Conservation (phyloP, 2,113 vertebrate genomes). For the Empidonax traillii region DNA sequence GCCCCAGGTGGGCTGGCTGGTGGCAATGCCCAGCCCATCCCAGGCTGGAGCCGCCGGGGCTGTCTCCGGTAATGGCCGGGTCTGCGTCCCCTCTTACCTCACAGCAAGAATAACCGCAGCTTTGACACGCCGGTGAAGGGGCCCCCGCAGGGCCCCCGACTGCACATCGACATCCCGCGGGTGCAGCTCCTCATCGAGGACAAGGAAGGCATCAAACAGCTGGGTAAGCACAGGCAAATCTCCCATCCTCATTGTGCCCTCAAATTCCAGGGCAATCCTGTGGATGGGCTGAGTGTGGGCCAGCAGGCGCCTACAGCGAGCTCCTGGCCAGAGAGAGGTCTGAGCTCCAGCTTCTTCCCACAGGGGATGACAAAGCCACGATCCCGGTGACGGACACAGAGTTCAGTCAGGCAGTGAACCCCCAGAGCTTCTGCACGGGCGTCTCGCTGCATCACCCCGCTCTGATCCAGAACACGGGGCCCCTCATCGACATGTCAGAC, state of each 20-base stretch:
- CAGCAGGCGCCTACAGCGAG: rapidly evolving
- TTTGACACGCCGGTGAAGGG: constrained; percentile 99
- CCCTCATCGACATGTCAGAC: constrained; percentile 98
- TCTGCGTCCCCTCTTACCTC: constrained; percentile 58
- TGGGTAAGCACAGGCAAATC: constrained; percentile 79
- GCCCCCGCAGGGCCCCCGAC: constrained; percentile 92
- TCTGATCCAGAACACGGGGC: constrained; percentile 96
- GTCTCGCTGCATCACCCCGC: constrained; percentile 95
- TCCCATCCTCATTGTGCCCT: background rate
- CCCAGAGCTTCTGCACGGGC: constrained; percentile 96
- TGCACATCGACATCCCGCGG: constrained; percentile 97
- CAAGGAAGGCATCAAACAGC: constrained; percentile 98
- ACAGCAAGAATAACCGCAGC: constrained; percentile 98
- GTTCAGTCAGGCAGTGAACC: constrained; percentile 96
- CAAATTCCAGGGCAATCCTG: rapidly evolving
- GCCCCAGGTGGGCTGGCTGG: background rate
- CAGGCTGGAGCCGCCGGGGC: background rate
- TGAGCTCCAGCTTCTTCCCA: background rate
- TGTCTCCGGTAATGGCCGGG: background rate
- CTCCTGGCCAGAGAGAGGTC: background rate
- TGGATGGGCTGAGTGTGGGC: background rate
- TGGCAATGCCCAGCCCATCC: background rate
- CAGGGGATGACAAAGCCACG: constrained; percentile 97
- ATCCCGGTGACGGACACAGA: constrained; percentile 94
- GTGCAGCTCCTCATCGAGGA: constrained; percentile 98